phyloP scores from a whole-genome alignment of 2,797 vertebrate species.

The Masticophis lateralis region DNA sequence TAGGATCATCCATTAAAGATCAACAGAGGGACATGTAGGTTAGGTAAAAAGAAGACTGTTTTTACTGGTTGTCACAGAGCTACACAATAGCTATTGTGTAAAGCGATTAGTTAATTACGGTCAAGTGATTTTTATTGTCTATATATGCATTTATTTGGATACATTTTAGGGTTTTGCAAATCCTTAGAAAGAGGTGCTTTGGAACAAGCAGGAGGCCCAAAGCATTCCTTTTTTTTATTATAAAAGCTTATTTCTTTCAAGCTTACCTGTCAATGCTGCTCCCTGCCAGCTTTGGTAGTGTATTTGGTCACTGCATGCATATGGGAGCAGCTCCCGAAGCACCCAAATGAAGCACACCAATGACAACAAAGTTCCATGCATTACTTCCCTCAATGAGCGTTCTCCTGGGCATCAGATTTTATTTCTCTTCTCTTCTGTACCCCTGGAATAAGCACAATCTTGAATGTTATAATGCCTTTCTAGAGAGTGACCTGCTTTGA shows the following conservation, averaged over 20 bases:
- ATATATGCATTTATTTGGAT: not conserved
- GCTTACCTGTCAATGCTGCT: not conserved
- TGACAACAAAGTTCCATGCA: not conserved
- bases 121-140: not conserved
- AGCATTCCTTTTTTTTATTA: not conserved
- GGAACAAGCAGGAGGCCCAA: not conserved
- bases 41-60: not conserved
- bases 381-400: not conserved
- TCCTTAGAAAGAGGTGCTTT: not conserved
- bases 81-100: not conserved
- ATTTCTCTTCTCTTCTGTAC: not conserved
- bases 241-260: not conserved
- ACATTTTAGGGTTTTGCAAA: not conserved
- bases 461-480: not conserved
- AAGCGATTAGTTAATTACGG: not conserved
- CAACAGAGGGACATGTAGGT: not conserved
- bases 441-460: not conserved
- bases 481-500: not conserved
- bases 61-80: not conserved
- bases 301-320: not conserved
- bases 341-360: not conserved
- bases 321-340: not conserved
- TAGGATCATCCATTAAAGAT: not conserved
- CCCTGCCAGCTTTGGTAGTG: not conserved
- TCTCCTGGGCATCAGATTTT: not conserved